phyloP scores from a whole-genome alignment of 2,797 vertebrate genomes.

The Myotis myotis region DNA sequence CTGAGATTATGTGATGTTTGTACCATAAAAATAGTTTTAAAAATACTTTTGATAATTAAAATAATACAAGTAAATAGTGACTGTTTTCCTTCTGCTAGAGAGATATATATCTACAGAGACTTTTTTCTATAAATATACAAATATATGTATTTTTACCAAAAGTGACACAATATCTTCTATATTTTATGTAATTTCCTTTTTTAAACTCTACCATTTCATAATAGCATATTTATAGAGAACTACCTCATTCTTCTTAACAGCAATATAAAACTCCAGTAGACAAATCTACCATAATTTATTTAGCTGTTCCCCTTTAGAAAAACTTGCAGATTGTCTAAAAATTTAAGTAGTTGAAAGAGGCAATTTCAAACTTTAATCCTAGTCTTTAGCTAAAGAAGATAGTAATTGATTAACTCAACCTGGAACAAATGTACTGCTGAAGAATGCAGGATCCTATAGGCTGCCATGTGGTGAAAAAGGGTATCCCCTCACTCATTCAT shows the following conservation, averaged over 20 bases:
- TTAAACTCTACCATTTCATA: background rate
- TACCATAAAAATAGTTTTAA: background rate
- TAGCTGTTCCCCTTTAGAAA: background rate
- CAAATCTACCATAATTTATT: background rate
- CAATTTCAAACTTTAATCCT: background rate
- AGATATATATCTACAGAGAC: background rate
- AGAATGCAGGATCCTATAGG: background rate
- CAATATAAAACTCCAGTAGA: background rate
- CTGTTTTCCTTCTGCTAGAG: background rate
- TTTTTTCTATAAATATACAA: background rate
- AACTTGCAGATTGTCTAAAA: conserved; percentile 21
- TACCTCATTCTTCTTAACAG: background rate
- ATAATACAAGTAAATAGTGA: background rate
- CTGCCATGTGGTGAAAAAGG: background rate
- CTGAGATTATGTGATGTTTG: background rate
- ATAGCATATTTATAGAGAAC: background rate
- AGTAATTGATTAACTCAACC: background rate
- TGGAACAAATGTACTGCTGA: background rate
- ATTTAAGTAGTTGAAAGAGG: background rate
- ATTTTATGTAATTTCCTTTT: background rate
- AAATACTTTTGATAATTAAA: conserved; percentile 16
- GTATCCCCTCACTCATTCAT: too few relatives aligned
- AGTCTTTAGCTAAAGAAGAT: background rate
- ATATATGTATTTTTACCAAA: background rate
- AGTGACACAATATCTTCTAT: background rate